phyloP scores from a whole-genome alignment of 2,888 invertebrate species.

The Buathra laborator region DNA sequence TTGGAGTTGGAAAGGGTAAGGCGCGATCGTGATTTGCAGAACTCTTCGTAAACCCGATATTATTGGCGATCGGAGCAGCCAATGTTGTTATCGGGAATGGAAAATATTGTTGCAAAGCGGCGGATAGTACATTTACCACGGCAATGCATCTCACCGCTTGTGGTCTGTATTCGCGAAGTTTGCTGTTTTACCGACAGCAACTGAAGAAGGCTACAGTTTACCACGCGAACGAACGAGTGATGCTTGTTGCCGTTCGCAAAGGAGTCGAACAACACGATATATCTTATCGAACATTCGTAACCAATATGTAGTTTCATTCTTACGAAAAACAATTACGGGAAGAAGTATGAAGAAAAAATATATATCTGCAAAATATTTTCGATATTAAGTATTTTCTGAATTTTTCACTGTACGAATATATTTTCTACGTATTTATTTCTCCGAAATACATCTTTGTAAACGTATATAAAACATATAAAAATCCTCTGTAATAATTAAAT shows the following conservation, averaged over 20 bases:
- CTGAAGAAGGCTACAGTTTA: constrained; percentile 4
- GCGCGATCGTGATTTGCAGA: neutral
- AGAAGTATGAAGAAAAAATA: too few species aligned
- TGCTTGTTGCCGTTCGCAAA: constrained; percentile 18
- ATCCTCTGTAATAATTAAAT: too few species aligned
- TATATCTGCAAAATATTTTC: too few species aligned
- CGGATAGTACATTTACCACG: neutral
- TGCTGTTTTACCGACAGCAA: constrained; percentile 48
- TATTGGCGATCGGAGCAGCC: constrained; percentile 1
- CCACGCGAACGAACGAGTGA: neutral
- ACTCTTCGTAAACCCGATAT: neutral
- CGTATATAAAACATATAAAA: too few species aligned
- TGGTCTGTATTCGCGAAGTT: neutral
- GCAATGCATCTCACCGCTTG: neutral
- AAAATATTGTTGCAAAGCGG: neutral
- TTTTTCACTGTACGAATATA: too few species aligned
- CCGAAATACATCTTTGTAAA: too few species aligned
- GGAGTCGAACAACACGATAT: constrained; percentile 7
- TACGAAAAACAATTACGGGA: too few species aligned
- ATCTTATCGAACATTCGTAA: too few species aligned
- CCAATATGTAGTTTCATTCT: too few species aligned
- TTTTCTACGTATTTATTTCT: too few species aligned
- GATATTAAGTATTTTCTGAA: too few species aligned
- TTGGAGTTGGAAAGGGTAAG: neutral
- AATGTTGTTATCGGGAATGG: neutral